Conservation (phyloP, 2,888 invertebrate species). For the Iselma pallidipennis region DNA sequence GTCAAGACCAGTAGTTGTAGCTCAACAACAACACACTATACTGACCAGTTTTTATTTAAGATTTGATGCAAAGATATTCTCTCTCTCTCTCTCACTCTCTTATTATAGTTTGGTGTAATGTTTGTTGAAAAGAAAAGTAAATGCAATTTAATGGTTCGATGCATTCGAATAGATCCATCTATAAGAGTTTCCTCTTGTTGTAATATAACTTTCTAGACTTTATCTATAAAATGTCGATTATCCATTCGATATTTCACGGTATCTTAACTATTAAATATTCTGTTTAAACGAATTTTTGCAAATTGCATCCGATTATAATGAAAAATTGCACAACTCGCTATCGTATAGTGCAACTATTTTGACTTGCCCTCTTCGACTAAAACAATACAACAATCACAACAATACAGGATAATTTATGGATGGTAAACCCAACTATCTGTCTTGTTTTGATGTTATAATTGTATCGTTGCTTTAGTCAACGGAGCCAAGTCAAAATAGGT, state of each 20-base stretch:
- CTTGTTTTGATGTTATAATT: no score
- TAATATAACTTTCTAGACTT: neutral
- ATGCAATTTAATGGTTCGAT: constrained; percentile 33
- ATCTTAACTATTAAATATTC: neutral
- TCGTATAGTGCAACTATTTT: no score
- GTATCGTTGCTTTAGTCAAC: no score
- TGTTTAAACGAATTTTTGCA: no score
- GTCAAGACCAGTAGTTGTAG: neutral
- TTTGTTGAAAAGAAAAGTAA: constrained; percentile 32
- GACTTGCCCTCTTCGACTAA: no score
- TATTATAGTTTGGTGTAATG: neutral
- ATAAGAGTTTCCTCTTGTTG: neutral
- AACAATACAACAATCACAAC: no score
- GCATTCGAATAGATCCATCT: constrained; percentile 17
- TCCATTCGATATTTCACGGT: neutral
- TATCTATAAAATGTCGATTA: neutral
- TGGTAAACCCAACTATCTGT: no score
- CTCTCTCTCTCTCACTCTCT: no score
- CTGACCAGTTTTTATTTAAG: neutral
- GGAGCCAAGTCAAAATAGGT: no score
- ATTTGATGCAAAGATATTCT: neutral
- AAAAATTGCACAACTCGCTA: no score
- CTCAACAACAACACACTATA: neutral
- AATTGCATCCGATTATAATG: no score
- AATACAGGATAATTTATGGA: no score